Base-by-base conservation (phyloP, 2,797 vertebrate genomes). In the Parambassis ranga region DNA sequence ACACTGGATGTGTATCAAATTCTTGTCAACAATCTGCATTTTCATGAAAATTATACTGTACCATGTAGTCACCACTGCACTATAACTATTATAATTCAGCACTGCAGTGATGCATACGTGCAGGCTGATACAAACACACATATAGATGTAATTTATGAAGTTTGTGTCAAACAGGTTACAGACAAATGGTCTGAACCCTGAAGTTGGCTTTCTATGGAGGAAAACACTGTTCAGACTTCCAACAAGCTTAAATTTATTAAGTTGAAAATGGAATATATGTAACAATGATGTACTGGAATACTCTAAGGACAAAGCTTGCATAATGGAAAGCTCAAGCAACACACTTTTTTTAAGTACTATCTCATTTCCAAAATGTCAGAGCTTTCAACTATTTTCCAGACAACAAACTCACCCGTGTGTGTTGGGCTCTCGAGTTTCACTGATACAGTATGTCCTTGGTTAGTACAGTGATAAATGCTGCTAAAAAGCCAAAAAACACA, bases 401-500 rank as follows among this genome's bases (percentile, higher is more conserved):
- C 53, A 75, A 84, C 42, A 67, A 57, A 69, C 44, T 41, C 49
- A 47, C 57, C 63, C 33, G 20, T 15, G 58, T 15, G 58, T 62
- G 50, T 44, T 35, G 37, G 43, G 41, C 53, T 65, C 56, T 79
- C 30, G 0, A 30, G 50, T 77, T 75, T 70, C 47, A 60, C 62
- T 52, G 52, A 69, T 73, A 78, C 13, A 35, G 57, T 28, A 2
- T 7, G 5, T 66, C 37, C 51, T 55, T 46, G 50, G 59, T 66
- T 60, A 67, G 61, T 27, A 13, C 23, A 0, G 62, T 69, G 72
- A 81, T 83, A 56, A 65, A 81, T 58, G 36, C 23, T 10, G 15
- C 38, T 52, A 16, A 49, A 27, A 63, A 44, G 59, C 71, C 65
- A 65, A 84, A 83, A 77, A 72, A 61, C 38, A 78, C 62, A 79